Percentiles rank a stretch among this genome's conserved stretches.
Evolutionary conservation across 1,140 invertebrate genomes (phyloP).

Genomic region (Reticulitermes speratus): DNA sequence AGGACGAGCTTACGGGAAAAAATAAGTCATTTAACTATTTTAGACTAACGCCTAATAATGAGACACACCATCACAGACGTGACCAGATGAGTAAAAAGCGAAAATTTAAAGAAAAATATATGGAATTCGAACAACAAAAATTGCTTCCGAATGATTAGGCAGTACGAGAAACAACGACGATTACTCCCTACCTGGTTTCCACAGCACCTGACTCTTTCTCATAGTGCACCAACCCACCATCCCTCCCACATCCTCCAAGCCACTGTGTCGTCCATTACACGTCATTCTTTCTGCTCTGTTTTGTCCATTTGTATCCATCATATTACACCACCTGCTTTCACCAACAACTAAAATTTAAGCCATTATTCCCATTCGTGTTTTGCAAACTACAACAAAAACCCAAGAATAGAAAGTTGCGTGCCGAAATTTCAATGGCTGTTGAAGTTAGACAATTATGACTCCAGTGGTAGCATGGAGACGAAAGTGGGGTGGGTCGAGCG

Average conservation of each 20-base stretch:
- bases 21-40: no score
- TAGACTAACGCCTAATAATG: no score
- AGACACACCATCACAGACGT: no score
- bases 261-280: not conserved
- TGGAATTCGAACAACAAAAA: no score
- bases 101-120: no score
- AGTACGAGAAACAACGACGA: not conserved
- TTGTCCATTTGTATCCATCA: not conserved
- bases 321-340: not conserved
- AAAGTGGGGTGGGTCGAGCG: not conserved
- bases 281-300: not conserved
- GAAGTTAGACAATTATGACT: not conserved
- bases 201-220: not conserved
- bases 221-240: not conserved
- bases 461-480: not conserved
- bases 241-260: not conserved
- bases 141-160: not conserved
- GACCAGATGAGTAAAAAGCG: no score
- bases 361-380: constrained; percentile 3
- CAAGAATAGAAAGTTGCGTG: constrained; percentile 4
- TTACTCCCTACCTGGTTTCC: not conserved
- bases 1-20: no score
- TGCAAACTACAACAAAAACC: not conserved
- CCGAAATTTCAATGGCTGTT: not conserved
- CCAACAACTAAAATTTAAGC: constrained; percentile 9